A percentile compares a stretch with the other conserved stretches of the same genome.
Evolutionary conservation across 2,888 invertebrate genomes (phyloP).

Genomic region (Orgyia antiqua): DNA sequence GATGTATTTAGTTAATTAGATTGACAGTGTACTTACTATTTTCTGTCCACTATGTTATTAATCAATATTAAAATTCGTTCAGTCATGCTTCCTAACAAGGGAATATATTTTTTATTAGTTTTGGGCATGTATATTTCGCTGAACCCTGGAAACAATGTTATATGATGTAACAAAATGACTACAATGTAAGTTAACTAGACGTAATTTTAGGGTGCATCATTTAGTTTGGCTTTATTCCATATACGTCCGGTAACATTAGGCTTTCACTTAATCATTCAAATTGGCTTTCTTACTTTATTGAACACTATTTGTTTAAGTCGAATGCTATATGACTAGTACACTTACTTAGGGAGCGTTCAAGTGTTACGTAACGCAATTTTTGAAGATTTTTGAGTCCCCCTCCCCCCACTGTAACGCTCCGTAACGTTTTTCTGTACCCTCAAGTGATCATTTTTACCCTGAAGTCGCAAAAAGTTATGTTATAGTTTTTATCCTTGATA

Average conservation of each 20-base stretch:
- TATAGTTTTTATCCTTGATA: no score
- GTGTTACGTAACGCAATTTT: no score
- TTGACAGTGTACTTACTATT: constrained; percentile 49
- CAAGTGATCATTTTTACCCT: no score
- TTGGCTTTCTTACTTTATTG: constrained; percentile 13
- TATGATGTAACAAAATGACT: constrained; percentile 45
- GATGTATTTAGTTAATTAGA: constrained; percentile 58
- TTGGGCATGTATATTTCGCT: constrained; percentile 75
- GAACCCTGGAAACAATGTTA: constrained; percentile 48
- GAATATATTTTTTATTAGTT: constrained; percentile 71
- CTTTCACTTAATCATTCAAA: constrained; percentile 22
- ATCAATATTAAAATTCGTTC: constrained; percentile 56
- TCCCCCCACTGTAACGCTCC: no score
- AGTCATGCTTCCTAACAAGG: constrained; percentile 76
- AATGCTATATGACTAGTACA: no score
- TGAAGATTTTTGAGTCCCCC: no score
- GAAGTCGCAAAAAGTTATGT: no score
- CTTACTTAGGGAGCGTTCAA: no score
- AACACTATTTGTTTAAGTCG: no score
- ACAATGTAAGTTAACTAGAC: constrained; percentile 54
- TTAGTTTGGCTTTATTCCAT: constrained; percentile 67
- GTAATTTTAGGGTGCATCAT: constrained; percentile 68
- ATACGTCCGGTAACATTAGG: constrained; percentile 31
- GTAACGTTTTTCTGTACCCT: no score
- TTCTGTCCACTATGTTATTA: constrained; percentile 54